These are phyloP conservation scores for Microctonus hyperodae DNA, from an alignment of 2,888 invertebrate genomes.

Conservation along the genomic window DNA sequence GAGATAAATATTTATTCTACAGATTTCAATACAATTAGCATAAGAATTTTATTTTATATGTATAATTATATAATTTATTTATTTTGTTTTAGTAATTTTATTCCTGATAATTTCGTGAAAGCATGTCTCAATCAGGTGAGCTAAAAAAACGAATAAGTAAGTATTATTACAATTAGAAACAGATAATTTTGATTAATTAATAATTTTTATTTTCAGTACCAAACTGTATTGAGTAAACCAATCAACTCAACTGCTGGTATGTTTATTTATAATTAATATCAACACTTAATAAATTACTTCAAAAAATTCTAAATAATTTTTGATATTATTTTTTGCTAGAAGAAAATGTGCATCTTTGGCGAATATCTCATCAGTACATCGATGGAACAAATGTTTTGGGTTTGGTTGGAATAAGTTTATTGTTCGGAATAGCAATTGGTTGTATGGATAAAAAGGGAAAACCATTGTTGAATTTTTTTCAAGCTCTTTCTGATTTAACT, in stretches of 20 bases:
- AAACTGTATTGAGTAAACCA: slow-evolving; percentile 66
- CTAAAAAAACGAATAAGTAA: slow-evolving; percentile 16
- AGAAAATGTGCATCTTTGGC: slow-evolving; percentile 64
- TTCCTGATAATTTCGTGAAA: slow-evolving; percentile 88
- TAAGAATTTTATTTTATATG: background rate
- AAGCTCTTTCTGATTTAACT: slow-evolving; percentile 85
- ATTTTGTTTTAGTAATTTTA: slow-evolving; percentile 71
- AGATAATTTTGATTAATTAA: too few species aligned
- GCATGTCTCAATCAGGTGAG: slow-evolving; percentile 73
- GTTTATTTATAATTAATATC: background rate
- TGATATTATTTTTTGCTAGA: slow-evolving; percentile 10
- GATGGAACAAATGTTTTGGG: slow-evolving; percentile 85
- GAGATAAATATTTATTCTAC: slow-evolving; percentile 17
- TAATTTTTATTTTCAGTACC: slow-evolving; percentile 68
- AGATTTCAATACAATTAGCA: background rate
- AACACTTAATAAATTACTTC: background rate
- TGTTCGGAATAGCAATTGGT: slow-evolving; percentile 88
- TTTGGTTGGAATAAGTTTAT: slow-evolving; percentile 81
- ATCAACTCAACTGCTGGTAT: slow-evolving; percentile 48
- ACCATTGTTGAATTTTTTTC: slow-evolving; percentile 84
- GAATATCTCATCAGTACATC: slow-evolving; percentile 74
- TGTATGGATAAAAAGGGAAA: slow-evolving; percentile 79
- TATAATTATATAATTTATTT: background rate
- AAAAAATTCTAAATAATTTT: background rate
- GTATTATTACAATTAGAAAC: background rate